Evolutionary conservation across 2,797 vertebrate genomes (phyloP), one percentile per base, ranked within the genome.

Genomic region (Toxotes lorentzi): DNA sequence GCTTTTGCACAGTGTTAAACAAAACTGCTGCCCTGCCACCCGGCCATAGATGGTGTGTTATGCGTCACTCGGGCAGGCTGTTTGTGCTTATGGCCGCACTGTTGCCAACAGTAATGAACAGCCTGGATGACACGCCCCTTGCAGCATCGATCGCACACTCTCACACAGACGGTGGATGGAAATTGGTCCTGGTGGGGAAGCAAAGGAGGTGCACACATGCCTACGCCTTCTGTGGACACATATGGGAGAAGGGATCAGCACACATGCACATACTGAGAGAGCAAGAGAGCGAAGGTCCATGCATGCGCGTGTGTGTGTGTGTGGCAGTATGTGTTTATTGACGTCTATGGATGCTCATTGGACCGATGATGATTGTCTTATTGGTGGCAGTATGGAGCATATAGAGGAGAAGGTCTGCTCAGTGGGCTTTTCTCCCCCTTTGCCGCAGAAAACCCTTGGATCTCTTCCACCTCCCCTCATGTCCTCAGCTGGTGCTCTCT

Each of bases 71-170:
- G 60, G 84, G 47, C 62, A 70, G 87, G 84, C 78, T 88, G 86
- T 90, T 88, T 89, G 78, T 82, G 78, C 83, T 84, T 75, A 73
- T 82, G 85, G 81, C 72, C 45, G 58, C 70, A 43, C 79, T 47
- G 70, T 86, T 91, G 83, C 85, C 83, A 81, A 51, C 84, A 59
- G 86, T 93, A 93, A 94, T 93, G 87, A 95, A 91, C 86, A 89
- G 93, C 71, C 79, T 76, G 89, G 84, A 78, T 76, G 90, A 88
- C 23, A 74, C 68, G 16, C 86, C 71, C 81, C 12, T 30, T 41
- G 80, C 83, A 56, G 88, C 90, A 91, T 93, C 84, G 90, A 93
- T 92, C 68, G 60, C 78, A 11, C 82, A 19, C 87, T 70, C 83
- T 77, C 86, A 83, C 90, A 90, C 90, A 93, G 91, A 89, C 86